Evolutionary conservation across 2,797 vertebrate genomes (phyloP).

Genomic region (Bufotes viridis): DNA sequence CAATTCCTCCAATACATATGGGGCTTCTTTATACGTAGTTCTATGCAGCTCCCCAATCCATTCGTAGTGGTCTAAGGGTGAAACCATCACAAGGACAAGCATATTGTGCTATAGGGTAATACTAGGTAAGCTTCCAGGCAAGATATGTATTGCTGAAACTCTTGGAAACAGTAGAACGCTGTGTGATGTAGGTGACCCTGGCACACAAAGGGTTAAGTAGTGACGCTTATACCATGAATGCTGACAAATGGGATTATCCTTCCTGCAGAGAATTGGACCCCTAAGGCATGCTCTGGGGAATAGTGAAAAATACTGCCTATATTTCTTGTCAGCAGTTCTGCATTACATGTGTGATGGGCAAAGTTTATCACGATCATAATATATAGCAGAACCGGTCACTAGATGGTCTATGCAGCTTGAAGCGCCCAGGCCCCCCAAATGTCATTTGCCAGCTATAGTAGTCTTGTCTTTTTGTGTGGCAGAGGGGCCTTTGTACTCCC

Average conservation of each 20-base stretch:
- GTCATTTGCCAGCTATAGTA: background rate
- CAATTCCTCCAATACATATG: background rate
- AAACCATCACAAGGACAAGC: background rate
- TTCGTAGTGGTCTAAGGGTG: background rate
- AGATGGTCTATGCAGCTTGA: background rate
- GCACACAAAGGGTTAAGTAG: conserved; percentile 36
- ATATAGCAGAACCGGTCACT: background rate
- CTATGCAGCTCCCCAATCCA: background rate
- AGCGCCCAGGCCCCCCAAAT: background rate
- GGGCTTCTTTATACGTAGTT: background rate
- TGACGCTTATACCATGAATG: conserved; percentile 3
- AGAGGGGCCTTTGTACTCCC: background rate
- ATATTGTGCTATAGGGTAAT: background rate
- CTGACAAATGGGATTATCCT: conserved; percentile 40
- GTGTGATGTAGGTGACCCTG: background rate
- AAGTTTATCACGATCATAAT: background rate
- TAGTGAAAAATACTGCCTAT: conserved; percentile 28
- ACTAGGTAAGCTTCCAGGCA: background rate
- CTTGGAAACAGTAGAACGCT: background rate
- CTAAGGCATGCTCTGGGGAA: conserved; percentile 14
- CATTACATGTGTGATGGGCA: conserved; percentile 3
- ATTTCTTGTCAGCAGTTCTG: conserved; percentile 35
- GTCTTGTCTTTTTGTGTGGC: background rate
- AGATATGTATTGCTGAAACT: background rate
- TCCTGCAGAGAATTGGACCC: conserved; percentile 35